Percentiles rank a stretch among this genome's conserved stretches.
phyloP scores from a whole-genome alignment of 1,140 invertebrate species.

The Elysia chlorotica region DNA sequence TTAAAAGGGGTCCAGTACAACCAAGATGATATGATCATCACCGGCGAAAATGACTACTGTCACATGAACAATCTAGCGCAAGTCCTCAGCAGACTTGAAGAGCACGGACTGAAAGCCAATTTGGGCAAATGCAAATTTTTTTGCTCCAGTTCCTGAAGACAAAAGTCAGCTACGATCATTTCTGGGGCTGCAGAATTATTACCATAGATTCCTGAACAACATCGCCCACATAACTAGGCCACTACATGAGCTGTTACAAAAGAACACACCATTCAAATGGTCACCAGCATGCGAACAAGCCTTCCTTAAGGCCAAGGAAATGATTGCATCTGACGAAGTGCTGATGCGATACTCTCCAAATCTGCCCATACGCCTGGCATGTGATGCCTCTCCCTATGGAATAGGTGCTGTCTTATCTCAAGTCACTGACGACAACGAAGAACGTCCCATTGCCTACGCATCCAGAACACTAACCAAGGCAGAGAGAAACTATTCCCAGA shows the following conservation, averaged over 20 bases:
- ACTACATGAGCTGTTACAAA: constrained; percentile 18
- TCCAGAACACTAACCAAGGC: constrained; percentile 51
- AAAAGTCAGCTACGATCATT: constrained; percentile 16
- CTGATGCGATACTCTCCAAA: constrained; percentile 59
- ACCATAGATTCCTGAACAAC: neutral
- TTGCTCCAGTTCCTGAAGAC: constrained; percentile 27
- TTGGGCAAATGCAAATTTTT: constrained; percentile 27
- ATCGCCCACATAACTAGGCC: constrained; percentile 12
- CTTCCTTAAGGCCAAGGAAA: constrained; percentile 13
- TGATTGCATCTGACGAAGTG: constrained; percentile 37
- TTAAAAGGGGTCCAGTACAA: constrained; percentile 19
- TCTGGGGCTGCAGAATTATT: neutral
- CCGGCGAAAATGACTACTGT: constrained; percentile 22
- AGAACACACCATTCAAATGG: constrained; percentile 21
- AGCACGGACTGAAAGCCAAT: constrained; percentile 25
- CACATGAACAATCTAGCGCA: constrained; percentile 27
- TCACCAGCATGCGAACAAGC: constrained; percentile 18
- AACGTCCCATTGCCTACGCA: constrained; percentile 62
- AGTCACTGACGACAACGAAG: constrained; percentile 41
- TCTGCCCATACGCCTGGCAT: constrained; percentile 49
- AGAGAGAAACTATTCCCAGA: constrained; percentile 65
- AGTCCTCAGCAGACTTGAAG: constrained; percentile 26
- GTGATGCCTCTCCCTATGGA: constrained; percentile 63
- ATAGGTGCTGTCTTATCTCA: constrained; percentile 64
- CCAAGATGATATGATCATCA: constrained; percentile 43